phyloP scores from a whole-genome alignment of 2,113 vertebrate genomes.

The Datnioides undecimradiatus region DNA sequence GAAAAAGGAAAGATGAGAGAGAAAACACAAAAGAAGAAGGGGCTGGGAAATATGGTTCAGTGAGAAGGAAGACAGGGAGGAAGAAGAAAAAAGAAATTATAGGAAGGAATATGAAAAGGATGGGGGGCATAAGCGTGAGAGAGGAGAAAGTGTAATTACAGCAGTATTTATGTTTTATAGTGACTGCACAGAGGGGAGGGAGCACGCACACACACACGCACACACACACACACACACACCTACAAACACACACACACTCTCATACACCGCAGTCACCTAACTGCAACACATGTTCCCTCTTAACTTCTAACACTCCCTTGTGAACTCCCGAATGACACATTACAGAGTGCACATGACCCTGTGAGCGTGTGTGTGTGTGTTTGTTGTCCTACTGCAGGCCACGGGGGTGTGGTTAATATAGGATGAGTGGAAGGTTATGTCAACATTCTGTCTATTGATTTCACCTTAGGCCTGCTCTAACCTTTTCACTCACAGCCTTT shows the following conservation, averaged over 20 bases:
- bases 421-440: conserved; percentile 69
- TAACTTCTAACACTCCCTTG: conserved; percentile 16
- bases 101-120: not conserved
- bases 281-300: conserved; percentile 41
- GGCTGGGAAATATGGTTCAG: not conserved
- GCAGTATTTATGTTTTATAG: conserved; percentile 13
- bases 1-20: not conserved
- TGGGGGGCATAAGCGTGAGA: not conserved
- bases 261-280: not conserved
- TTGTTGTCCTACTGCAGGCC: conserved; percentile 29
- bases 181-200: not conserved
- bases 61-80: not conserved
- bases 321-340: conserved; percentile 45
- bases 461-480: conserved; percentile 42
- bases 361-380: conserved; percentile 24
- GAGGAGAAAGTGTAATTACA: conserved; percentile 14
- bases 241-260: conserved; percentile 6
- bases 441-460: conserved; percentile 72
- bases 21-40: not conserved
- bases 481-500: conserved; percentile 53
- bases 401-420: conserved; percentile 62
- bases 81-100: not conserved
- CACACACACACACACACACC: conserved; percentile 8
- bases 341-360: conserved; percentile 50
- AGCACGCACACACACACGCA: conserved; percentile 8